These are phyloP conservation scores for Brachionichthys hirsutus DNA, from an alignment of 2,113 vertebrate species.

Conservation along the genomic window DNA sequence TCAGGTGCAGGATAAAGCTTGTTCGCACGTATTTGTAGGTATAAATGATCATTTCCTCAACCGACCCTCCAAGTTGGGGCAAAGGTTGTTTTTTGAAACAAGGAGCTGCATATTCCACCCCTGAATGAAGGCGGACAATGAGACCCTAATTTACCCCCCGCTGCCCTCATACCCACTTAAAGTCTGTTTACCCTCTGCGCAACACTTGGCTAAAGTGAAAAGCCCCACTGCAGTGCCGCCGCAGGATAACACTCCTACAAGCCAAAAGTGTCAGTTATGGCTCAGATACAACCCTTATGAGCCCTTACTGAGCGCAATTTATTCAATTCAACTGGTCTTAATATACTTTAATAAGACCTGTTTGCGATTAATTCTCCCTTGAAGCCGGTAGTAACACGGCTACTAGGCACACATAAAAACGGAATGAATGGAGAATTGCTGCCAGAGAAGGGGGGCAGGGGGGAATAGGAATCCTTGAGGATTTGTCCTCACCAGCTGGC, in stretches of 20 bases:
- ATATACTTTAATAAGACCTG: constrained; percentile 81
- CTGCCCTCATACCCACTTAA: constrained; percentile 68
- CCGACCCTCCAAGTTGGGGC: constrained; percentile 69
- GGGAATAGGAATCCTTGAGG: constrained; percentile 65
- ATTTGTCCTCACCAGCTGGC: constrained; percentile 76
- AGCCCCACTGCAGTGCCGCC: constrained; percentile 40
- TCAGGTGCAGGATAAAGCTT: constrained; percentile 42
- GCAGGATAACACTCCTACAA: constrained; percentile 54
- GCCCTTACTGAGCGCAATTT: constrained; percentile 67
- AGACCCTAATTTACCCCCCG: constrained; percentile 69
- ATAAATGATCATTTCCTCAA: constrained; percentile 60
- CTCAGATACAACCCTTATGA: constrained; percentile 71
- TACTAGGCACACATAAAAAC: constrained; percentile 81
- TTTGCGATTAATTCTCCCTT: constrained; percentile 79
- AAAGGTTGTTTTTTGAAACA: constrained; percentile 60
- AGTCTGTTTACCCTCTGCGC: constrained; percentile 61
- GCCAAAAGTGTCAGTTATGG: constrained; percentile 70
- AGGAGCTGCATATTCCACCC: constrained; percentile 64
- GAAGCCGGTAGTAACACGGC: constrained; percentile 79
- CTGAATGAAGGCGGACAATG: constrained; percentile 66
- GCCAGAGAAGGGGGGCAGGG: constrained; percentile 71
- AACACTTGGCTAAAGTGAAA: constrained; percentile 55
- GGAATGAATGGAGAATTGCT: constrained; percentile 73
- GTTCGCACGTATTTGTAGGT: constrained; percentile 46
- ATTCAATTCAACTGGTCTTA: constrained; percentile 68